These are phyloP conservation scores for Strigops habroptila DNA, from an alignment of 2,113 vertebrate species.

Conservation along the genomic window DNA sequence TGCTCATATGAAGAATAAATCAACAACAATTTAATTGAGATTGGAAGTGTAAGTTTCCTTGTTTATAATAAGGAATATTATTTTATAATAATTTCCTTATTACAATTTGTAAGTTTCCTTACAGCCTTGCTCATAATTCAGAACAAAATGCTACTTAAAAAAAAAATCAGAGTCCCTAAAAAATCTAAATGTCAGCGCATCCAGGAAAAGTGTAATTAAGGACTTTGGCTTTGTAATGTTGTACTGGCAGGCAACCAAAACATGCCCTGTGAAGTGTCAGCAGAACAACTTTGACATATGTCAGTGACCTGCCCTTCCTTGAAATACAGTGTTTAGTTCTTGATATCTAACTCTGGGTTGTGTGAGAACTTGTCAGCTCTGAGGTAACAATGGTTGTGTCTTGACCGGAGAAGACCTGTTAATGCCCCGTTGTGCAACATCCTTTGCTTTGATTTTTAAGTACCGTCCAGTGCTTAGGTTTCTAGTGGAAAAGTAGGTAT, in stretches of 20 bases:
- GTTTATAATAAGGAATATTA: background rate
- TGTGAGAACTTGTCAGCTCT: background rate
- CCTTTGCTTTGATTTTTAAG: background rate
- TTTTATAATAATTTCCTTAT: background rate
- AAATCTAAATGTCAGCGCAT: background rate
- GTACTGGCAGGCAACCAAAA: background rate
- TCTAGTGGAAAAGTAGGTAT: background rate
- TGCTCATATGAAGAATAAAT: background rate
- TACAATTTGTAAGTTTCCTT: background rate
- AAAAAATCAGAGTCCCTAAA: background rate
- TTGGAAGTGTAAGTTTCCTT: background rate
- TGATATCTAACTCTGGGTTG: background rate
- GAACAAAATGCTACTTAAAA: background rate
- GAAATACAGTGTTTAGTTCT: background rate
- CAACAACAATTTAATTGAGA: background rate
- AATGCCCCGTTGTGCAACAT: background rate
- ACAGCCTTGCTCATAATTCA: background rate
- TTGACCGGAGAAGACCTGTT: background rate
- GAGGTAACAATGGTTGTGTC: background rate
- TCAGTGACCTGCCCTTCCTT: background rate
- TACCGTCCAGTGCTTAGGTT: background rate
- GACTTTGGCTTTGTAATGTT: background rate
- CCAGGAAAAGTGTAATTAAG: background rate
- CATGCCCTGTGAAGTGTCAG: background rate
- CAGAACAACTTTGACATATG: background rate